Evolutionary conservation across 2,888 invertebrate genomes (phyloP).

Genomic region (Ornithoptera priamus): DNA sequence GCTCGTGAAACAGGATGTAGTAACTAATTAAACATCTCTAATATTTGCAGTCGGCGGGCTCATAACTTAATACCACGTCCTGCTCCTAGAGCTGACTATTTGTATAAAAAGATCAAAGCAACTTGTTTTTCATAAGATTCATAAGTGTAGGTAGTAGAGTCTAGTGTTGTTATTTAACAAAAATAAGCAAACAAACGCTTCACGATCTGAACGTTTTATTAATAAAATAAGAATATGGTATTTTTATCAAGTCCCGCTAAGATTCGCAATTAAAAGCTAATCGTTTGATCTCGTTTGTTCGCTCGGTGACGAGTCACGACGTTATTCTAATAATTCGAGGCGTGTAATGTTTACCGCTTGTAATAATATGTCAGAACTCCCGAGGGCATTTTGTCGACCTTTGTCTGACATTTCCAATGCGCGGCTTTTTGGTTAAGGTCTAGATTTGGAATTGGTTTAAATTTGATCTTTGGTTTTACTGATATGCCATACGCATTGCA

Average conservation of each 20-base stretch:
- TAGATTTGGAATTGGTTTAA: constrained; percentile 12
- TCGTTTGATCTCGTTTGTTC: constrained; percentile 46
- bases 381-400: constrained; percentile 55
- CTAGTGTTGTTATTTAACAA: neutral
- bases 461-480: constrained; percentile 56
- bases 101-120: no score
- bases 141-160: no score
- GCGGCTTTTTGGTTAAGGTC: constrained; percentile 54
- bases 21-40: no score
- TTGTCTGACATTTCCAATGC: constrained; percentile 66
- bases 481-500: constrained; percentile 49
- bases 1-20: no score
- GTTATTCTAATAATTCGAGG: constrained; percentile 41
- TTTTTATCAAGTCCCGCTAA: constrained; percentile 10
- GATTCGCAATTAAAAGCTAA: constrained; percentile 36
- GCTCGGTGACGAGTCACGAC: constrained; percentile 52
- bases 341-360: constrained; percentile 27
- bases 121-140: no score
- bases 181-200: neutral
- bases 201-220: neutral
- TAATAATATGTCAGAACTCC: constrained; percentile 42
- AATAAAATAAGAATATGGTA: constrained; percentile 9
- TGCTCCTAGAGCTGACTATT: no score
- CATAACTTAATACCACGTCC: no score
- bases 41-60: no score